Evolutionary conservation across 2,888 invertebrate species (phyloP).

Genomic region (Eristalis arbustorum): DNA sequence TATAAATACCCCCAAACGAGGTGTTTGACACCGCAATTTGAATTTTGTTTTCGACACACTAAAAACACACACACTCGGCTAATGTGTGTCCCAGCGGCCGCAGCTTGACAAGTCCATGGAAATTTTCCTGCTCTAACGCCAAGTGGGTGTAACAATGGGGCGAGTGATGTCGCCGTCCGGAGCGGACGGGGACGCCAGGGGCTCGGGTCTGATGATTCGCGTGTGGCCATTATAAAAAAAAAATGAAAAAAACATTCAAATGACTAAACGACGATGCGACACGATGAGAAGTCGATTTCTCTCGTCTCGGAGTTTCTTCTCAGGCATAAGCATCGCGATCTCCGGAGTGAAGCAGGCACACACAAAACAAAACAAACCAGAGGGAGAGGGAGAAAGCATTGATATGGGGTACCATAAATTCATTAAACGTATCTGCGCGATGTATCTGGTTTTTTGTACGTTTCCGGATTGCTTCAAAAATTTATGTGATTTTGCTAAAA

Average conservation of each 20-base stretch:
- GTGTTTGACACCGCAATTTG: slow-evolving; percentile 63
- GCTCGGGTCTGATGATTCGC: slow-evolving; percentile 18
- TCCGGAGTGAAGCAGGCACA: background rate
- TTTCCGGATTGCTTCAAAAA: slow-evolving; percentile 52
- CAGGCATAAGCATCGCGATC: slow-evolving; percentile 17
- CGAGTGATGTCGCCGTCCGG: background rate
- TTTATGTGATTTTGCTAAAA: slow-evolving; percentile 53
- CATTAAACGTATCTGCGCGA: slow-evolving; percentile 28
- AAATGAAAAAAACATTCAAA: background rate
- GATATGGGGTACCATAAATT: slow-evolving; percentile 43
- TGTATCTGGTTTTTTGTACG: slow-evolving; percentile 33
- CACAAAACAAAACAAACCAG: background rate
- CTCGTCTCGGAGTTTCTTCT: slow-evolving; percentile 1
- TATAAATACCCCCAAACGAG: slow-evolving; percentile 38
- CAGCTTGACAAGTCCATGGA: slow-evolving; percentile 16
- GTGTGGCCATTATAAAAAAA: slow-evolving; percentile 41
- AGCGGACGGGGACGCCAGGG: background rate
- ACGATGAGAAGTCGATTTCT: slow-evolving; percentile 9
- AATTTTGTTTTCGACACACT: slow-evolving; percentile 43
- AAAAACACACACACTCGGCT: slow-evolving; percentile 2
- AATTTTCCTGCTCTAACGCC: slow-evolving; percentile 9
- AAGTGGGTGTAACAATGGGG: slow-evolving; percentile 53
- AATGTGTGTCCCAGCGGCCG: background rate
- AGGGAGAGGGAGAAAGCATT: background rate
- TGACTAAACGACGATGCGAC: slow-evolving; percentile 15